phyloP scores from a whole-genome alignment of 1,140 invertebrate genomes.

The Pachypsylla venusta region DNA sequence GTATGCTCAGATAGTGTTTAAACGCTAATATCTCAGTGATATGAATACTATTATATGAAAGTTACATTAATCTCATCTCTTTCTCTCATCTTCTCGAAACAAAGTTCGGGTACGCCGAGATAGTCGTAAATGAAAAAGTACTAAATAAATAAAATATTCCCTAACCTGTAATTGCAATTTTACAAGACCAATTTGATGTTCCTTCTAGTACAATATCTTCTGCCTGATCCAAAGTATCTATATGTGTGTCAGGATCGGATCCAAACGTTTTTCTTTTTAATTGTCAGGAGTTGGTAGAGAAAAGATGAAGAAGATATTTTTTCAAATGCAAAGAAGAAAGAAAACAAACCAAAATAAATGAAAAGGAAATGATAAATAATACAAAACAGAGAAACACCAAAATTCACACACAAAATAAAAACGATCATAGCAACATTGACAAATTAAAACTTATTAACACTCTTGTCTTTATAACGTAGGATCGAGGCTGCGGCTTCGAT shows the following conservation, averaged over 20 bases:
- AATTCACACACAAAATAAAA: too few relatives aligned
- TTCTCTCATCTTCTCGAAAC: not conserved
- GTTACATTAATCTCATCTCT: too few relatives aligned
- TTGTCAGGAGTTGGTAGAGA: slow-evolving; percentile 11
- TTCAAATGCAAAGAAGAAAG: slow-evolving; percentile 16
- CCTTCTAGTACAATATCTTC: slow-evolving; percentile 96
- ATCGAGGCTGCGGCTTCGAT: too few relatives aligned
- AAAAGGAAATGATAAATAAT: not conserved
- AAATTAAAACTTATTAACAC: too few relatives aligned
- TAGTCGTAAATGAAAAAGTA: not conserved
- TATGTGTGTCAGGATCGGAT: slow-evolving; percentile 96
- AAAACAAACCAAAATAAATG: not conserved
- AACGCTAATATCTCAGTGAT: too few relatives aligned
- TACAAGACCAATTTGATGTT: slow-evolving; percentile 99
- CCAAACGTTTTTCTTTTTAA: slow-evolving; percentile 82
- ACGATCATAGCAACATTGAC: too few relatives aligned
- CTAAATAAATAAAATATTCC: not conserved
- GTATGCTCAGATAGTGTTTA: too few relatives aligned
- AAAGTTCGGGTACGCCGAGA: not conserved
- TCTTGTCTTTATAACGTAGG: too few relatives aligned
- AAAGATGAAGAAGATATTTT: slow-evolving; percentile 18
- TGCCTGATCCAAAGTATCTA: slow-evolving; percentile 94
- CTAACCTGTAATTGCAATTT: slow-evolving; percentile 95
- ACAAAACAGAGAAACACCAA: slow-evolving; percentile 6
- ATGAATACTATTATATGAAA: too few relatives aligned